phyloP scores from a whole-genome alignment of 2,888 invertebrate species.

The Ceraclea dissimilis region DNA sequence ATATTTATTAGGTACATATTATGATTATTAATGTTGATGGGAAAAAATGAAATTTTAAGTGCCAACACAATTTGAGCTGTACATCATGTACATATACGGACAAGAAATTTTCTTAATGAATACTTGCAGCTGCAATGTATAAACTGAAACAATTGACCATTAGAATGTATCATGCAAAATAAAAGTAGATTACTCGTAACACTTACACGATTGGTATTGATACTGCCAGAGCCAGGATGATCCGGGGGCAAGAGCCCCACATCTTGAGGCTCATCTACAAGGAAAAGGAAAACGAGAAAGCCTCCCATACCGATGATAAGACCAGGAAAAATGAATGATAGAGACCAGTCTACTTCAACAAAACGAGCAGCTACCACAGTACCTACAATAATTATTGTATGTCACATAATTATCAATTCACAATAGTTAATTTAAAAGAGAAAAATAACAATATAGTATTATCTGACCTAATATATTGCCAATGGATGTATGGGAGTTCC shows the following conservation, averaged over 20 bases:
- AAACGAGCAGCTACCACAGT: slow-evolving; percentile 81
- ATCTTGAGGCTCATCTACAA: slow-evolving; percentile 74
- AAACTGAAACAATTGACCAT: too few species aligned
- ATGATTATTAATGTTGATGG: too few species aligned
- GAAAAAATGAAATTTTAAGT: too few species aligned
- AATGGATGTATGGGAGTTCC: slow-evolving; percentile 95
- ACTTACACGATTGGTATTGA: slow-evolving; percentile 18
- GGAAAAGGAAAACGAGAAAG: slow-evolving; percentile 70
- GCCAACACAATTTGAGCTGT: too few species aligned
- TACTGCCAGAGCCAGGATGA: slow-evolving; percentile 28
- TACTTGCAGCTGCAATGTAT: too few species aligned
- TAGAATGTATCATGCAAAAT: too few species aligned
- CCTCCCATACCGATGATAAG: slow-evolving; percentile 67
- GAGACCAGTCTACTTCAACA: slow-evolving; percentile 82
- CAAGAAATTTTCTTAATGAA: too few species aligned
- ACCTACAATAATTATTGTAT: slow-evolving; percentile 38
- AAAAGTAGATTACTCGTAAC: too few species aligned
- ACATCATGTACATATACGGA: too few species aligned
- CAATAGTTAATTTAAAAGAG: background rate
- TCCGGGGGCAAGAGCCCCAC: slow-evolving; percentile 54
- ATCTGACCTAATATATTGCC: slow-evolving; percentile 81
- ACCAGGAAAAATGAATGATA: slow-evolving; percentile 89
- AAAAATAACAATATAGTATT: background rate
- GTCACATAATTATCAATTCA: too few species aligned
- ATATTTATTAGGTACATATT: too few species aligned